Percentiles rank a stretch among this genome's conserved stretches.
Conservation (phyloP, 2,113 vertebrate species). For the Grammomys surdaster region DNA sequence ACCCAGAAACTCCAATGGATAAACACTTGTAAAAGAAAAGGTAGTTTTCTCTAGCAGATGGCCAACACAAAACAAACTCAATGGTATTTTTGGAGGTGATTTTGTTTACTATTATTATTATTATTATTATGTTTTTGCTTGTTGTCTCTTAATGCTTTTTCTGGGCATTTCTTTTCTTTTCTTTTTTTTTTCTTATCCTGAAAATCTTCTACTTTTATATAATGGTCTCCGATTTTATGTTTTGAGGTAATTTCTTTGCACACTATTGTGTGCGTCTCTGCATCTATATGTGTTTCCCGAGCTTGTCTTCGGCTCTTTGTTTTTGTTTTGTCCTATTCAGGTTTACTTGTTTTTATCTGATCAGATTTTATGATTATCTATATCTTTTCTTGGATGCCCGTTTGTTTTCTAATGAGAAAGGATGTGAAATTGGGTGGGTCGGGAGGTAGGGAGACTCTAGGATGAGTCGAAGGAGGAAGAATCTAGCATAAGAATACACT, state of each 20-base stretch:
- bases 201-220: neutral
- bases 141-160: neutral
- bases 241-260: neutral
- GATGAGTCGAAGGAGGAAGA: neutral
- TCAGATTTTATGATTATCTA: neutral
- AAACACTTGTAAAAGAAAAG: neutral
- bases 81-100: neutral
- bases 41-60: neutral
- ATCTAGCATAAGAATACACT: neutral
- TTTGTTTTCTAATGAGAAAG: neutral
- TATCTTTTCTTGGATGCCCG: neutral
- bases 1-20: neutral
- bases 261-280: neutral
- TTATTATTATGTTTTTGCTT: neutral
- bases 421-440: neutral
- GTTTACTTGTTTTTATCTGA: neutral
- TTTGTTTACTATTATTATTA: neutral
- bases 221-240: neutral
- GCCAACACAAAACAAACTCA: neutral
- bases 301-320: neutral
- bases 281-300: neutral
- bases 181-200: neutral
- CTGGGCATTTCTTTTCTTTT: neutral
- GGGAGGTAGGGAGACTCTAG: neutral
- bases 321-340: neutral